Evolutionary conservation across 2,113 vertebrate genomes (phyloP), one percentile per base, ranked within the genome.

Genomic region (Oenanthe melanoleuca): DNA sequence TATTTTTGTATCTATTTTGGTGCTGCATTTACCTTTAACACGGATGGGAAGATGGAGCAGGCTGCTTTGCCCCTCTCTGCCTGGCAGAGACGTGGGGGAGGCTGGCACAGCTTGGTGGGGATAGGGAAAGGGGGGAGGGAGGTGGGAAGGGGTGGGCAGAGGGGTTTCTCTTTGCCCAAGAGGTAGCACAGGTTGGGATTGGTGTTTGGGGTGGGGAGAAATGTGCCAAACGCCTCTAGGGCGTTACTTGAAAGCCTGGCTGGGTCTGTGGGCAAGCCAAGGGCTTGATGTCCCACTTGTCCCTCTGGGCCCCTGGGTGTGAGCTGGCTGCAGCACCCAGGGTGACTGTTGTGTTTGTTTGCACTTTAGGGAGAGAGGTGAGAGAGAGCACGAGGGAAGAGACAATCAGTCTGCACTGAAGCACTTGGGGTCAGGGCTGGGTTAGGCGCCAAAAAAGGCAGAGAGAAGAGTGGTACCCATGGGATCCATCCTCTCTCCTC

Each of bases 1-100:
- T 98, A 98, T 98, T 98, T 98, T 98, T 98, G 65, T 98, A 98
- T 97, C 93, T 94, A 93, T 96, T 96, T 96, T 92, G 96, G 96
- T 98, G 97, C 97, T 98, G 97, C 95, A 93, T 97, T 97, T 96
- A 97, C 94, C 96, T 98, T 97, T 97, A 97, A 95, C 14, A 2
- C 0, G 5, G 84, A 88, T 34, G 50, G 89, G 94, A 93, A 93
- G 73, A 60, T 37, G 50, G 93, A 92, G 38, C 37, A 80, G 84
- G 67, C 77, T 91, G 96, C 73, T 93, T 89, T 87, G 79, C 89
- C 89, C 57, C 63, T 66, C 69, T 61, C 73, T 91, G n/a, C 73
- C n/a, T 11, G 23, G 63, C 37, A 83, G 65, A 59, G 77, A 16
- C 1, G 4, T 1, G 1, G 49, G 69, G 34, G 11, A 72, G 60